Percentiles rank a stretch among this genome's conserved stretches.
phyloP scores from a whole-genome alignment of 1,140 invertebrate genomes.

The Cydia splendana region DNA sequence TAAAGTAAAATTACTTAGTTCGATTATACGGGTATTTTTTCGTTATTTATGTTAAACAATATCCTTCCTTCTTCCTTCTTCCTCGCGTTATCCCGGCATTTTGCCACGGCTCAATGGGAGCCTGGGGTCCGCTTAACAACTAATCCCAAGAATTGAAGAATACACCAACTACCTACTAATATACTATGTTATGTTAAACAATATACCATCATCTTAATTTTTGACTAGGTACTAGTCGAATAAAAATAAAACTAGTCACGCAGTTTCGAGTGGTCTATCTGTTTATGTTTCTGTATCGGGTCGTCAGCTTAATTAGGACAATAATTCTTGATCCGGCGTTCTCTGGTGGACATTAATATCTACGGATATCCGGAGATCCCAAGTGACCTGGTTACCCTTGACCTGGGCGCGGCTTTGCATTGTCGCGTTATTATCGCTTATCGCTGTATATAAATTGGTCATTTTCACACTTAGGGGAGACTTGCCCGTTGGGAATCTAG shows the following conservation, averaged over 20 bases:
- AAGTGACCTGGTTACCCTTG: background rate
- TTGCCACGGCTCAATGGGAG: too few species aligned
- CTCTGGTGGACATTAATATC: slow-evolving; percentile 13
- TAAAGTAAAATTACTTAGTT: too few species aligned
- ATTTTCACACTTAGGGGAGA: background rate
- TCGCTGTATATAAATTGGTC: background rate
- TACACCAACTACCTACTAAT: too few species aligned
- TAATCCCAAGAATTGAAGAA: too few species aligned
- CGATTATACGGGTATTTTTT: too few species aligned
- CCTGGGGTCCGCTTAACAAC: too few species aligned
- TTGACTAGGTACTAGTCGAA: background rate
- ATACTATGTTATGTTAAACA: too few species aligned
- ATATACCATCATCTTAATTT: background rate
- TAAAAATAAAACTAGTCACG: background rate
- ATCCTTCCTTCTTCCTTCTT: too few species aligned
- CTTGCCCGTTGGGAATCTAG: too few species aligned
- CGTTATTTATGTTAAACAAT: too few species aligned
- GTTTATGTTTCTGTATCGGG: background rate
- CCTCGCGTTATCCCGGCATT: too few species aligned
- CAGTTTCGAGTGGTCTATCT: background rate
- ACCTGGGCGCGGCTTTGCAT: background rate
- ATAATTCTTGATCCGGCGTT: slow-evolving; percentile 22
- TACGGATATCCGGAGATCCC: slow-evolving; percentile 10
- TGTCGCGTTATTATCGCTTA: background rate
- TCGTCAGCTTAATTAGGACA: slow-evolving; percentile 24